Evolutionary conservation across 2,888 invertebrate genomes (phyloP), one percentile per base, ranked within the genome.

Genomic region (Pegoplata infirma): DNA sequence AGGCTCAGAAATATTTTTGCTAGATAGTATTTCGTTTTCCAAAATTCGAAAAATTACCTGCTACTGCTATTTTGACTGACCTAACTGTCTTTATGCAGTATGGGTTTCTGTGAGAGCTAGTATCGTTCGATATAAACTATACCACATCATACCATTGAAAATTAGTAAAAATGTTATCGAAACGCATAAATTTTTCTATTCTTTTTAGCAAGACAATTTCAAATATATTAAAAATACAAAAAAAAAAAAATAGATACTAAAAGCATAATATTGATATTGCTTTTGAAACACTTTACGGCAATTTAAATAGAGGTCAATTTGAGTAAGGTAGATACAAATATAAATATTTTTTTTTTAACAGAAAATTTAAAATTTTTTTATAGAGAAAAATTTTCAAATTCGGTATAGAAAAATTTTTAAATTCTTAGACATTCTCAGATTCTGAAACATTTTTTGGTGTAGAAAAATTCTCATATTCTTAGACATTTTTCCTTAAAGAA

Each of bases 121-220:
- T 72, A 77, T 69, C 64, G 61, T 47, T 61, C 55, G 55, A 75
- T 75, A 55, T 75, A 64, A 67, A 71, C 64, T 58, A 59, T 72
- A 71, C 63, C 25, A n/a, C n/a, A 66, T 10, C 72, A 75, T 72
- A 67, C 68, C 63, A 76, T 75, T 51, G 58, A 80, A 73, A 59
- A 78, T 55, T 74, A 61, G 64, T 69, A 76, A 67, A 77, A 63
- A 71, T 80, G 64, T 64, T 81, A 69, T 75, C 68, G 69, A 71
- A 78, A 67, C 73, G 75, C 71, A 80, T 72, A 75, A 80, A 80
- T 80, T 80, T 76, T 59, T 68, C 75, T 72, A 73, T 73, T 73
- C 67, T 61, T n/a, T n/a, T 56, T 69, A 55, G 32, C 68, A 75
- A 56, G 55, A 56, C 55, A 56, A n/a, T n/a, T n/a, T 58, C 32